Percentiles rank a stretch among this genome's conserved stretches.
phyloP scores from a whole-genome alignment of 2,113 vertebrate species.

The Pterocles gutturalis region DNA sequence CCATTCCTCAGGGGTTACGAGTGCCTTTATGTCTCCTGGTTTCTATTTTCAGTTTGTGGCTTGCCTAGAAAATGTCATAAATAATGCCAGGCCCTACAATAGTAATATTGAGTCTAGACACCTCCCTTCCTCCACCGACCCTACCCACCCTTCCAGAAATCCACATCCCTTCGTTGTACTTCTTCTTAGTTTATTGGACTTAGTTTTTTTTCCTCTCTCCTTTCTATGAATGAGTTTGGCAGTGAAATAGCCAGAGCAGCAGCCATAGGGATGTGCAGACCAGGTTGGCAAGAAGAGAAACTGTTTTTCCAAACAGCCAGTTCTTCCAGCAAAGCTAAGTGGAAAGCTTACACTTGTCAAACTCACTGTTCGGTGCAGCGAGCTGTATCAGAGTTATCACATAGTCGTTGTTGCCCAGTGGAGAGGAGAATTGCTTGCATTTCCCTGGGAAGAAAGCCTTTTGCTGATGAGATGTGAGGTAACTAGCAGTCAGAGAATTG shows the following conservation, averaged over 20 bases:
- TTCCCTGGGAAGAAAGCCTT: slow-evolving; percentile 34
- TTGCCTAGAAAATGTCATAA: slow-evolving; percentile 71
- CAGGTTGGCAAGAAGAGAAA: slow-evolving; percentile 10
- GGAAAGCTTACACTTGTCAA: slow-evolving; percentile 33
- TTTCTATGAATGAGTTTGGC: slow-evolving; percentile 65
- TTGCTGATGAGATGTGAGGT: slow-evolving; percentile 48
- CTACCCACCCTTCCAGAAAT: slow-evolving; percentile 60
- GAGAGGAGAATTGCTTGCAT: not conserved
- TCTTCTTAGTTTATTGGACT: slow-evolving; percentile 34
- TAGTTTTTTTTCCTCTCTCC: slow-evolving; percentile 62
- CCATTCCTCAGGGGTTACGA: slow-evolving; percentile 60
- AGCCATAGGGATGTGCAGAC: slow-evolving; percentile 41
- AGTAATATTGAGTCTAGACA: slow-evolving; percentile 72
- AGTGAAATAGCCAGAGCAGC: slow-evolving; percentile 46
- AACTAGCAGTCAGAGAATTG: slow-evolving; percentile 39
- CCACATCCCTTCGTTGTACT: not conserved
- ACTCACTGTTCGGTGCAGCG: not conserved
- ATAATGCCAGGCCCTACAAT: slow-evolving; percentile 70
- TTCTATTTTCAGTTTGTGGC: slow-evolving; percentile 65
- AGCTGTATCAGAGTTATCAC: not conserved
- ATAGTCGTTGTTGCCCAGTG: not conserved
- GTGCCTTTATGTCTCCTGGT: slow-evolving; percentile 62
- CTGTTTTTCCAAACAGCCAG: not conserved
- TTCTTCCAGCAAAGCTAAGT: not conserved
- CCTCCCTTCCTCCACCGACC: slow-evolving; percentile 63